A percentile compares a stretch with the other conserved stretches of the same genome.
Evolutionary conservation across 2,888 invertebrate species (phyloP).

Genomic region (Amphipyra tragopoginis): DNA sequence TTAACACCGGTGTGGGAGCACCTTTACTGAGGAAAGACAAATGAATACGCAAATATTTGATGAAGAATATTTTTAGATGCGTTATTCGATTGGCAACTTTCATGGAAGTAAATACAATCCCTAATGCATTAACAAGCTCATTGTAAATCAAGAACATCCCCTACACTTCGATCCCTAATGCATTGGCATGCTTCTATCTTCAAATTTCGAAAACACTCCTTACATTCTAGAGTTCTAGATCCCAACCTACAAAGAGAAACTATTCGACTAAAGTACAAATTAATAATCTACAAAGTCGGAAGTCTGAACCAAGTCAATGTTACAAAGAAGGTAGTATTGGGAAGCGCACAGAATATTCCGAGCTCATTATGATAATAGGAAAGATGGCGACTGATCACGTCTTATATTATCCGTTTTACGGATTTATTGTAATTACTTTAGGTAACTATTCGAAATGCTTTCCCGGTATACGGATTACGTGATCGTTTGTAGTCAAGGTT

Average conservation of each 20-base stretch:
- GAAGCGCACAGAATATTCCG: slow-evolving; percentile 17
- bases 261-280: slow-evolving; percentile 16
- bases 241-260: slow-evolving; percentile 11
- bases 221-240: too few species aligned
- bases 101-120: too few species aligned
- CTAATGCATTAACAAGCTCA: too few species aligned
- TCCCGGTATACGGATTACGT: slow-evolving; percentile 43
- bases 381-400: slow-evolving; percentile 24
- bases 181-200: slow-evolving; percentile 15
- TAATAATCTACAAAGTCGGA: slow-evolving; percentile 16
- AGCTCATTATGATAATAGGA: slow-evolving; percentile 9
- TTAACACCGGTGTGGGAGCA: too few species aligned
- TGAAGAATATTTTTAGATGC: too few species aligned
- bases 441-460: slow-evolving; percentile 29
- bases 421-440: slow-evolving; percentile 33
- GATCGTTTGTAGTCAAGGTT: slow-evolving; percentile 31
- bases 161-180: slow-evolving; percentile 1
- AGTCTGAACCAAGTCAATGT: slow-evolving; percentile 7
- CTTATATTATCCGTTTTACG: slow-evolving; percentile 15
- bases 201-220: slow-evolving; percentile 14
- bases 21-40: too few species aligned
- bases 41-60: too few species aligned
- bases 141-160: too few species aligned
- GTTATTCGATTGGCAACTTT: too few species aligned
- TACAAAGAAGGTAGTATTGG: slow-evolving; percentile 17